phyloP scores from a whole-genome alignment of 2,113 vertebrate genomes.

The Cricetomys ansorgei region DNA sequence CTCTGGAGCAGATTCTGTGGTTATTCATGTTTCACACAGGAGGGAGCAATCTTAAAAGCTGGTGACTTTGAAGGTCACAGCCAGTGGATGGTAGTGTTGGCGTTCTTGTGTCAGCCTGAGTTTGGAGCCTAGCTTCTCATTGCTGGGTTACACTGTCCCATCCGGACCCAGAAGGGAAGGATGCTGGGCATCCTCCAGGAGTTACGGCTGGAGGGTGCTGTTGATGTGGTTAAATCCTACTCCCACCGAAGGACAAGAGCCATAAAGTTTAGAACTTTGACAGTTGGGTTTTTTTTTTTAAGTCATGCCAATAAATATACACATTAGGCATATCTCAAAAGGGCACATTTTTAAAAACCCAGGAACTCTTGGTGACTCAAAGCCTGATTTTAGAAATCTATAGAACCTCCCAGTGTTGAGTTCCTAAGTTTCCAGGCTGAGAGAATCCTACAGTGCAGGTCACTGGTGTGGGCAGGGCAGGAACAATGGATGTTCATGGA shows the following conservation, averaged over 20 bases:
- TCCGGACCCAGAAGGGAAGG: rapidly evolving
- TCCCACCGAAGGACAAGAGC: rapidly evolving
- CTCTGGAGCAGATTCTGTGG: not conserved
- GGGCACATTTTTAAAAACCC: not conserved
- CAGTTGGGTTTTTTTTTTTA: not conserved
- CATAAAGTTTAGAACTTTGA: not conserved
- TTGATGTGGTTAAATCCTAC: not conserved
- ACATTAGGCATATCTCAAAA: not conserved
- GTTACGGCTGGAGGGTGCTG: not conserved
- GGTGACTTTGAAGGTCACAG: not conserved
- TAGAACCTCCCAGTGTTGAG: not conserved
- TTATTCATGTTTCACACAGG: not conserved
- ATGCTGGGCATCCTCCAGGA: rapidly evolving
- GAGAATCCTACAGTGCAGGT: rapidly evolving
- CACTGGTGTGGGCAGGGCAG: not conserved
- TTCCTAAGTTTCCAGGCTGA: not conserved
- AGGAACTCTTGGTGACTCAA: not conserved
- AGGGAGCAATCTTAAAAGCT: not conserved
- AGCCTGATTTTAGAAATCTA: not conserved
- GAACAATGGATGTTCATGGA: rapidly evolving
- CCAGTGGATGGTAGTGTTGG: not conserved
- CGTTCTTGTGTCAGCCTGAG: not conserved
- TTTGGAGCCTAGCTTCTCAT: not conserved
- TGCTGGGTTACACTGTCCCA: not conserved
- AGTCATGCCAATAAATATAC: not conserved